Evolutionary conservation across 35 echinoderm and acorn worm species (phyloP).

Genomic region (Lytechinus pictus): DNA sequence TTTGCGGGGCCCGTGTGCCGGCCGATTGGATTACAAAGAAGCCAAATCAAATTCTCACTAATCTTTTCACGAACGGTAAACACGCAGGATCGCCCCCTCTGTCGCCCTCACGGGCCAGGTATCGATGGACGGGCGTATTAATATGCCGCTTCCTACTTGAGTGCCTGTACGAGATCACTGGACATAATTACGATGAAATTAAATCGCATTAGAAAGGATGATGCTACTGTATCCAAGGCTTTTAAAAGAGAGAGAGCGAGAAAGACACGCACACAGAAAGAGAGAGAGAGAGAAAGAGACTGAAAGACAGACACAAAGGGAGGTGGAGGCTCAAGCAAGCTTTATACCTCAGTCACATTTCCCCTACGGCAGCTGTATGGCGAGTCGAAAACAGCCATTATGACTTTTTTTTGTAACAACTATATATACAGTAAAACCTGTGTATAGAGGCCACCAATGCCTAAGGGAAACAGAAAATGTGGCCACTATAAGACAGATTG

Average conservation of each 20-base stretch:
- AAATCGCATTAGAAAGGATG: constrained; percentile 11
- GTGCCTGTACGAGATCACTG: not conserved
- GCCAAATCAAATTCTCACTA: constrained; percentile 28
- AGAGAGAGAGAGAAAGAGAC: not conserved
- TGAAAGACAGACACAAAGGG: too few relatives aligned
- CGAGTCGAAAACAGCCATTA: too few relatives aligned
- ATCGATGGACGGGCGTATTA: not conserved
- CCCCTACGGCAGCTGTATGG: too few relatives aligned
- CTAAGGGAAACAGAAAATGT: too few relatives aligned
- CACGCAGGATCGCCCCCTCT: not conserved
- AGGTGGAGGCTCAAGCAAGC: too few relatives aligned
- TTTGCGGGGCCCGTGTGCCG: constrained; percentile 10
- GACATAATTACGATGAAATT: constrained; percentile 26
- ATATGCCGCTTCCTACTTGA: not conserved
- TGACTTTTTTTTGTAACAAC: too few relatives aligned
- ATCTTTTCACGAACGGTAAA: constrained; percentile 22
- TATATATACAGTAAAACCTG: too few relatives aligned
- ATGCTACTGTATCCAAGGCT: not conserved
- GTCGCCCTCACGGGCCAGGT: not conserved
- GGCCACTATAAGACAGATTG: too few relatives aligned
- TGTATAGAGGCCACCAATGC: too few relatives aligned
- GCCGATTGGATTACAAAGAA: constrained; percentile 31
- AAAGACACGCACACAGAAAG: not conserved
- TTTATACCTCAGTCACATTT: too few relatives aligned
- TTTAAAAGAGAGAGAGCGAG: not conserved